Conservation (phyloP, 2,888 invertebrate species). For the Pyrrhia umbra region DNA sequence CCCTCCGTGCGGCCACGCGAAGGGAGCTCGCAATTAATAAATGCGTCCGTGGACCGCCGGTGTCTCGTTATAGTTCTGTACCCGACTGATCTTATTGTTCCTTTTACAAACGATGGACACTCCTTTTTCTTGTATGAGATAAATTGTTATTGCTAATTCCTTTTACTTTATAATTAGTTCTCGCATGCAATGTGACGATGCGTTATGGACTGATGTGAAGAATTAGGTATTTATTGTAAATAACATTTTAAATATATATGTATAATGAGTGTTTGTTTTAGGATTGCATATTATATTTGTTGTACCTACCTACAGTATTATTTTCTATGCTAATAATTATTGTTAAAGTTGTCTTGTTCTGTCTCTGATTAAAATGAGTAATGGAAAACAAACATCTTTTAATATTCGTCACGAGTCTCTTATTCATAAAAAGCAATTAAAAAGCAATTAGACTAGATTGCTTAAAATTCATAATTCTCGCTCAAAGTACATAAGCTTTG, state of each 20-base stretch:
- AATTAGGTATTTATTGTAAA: no score
- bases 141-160: slow-evolving; percentile 68
- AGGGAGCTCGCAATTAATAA: slow-evolving; percentile 89
- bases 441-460: slow-evolving; percentile 87
- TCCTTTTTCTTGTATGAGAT: slow-evolving; percentile 78
- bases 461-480: slow-evolving; percentile 86
- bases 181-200: no score
- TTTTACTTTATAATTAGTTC: slow-evolving; percentile 39
- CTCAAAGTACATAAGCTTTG: slow-evolving; percentile 80
- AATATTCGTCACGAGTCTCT: slow-evolving; percentile 65
- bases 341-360: slow-evolving; percentile 23
- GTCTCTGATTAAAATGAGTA: slow-evolving; percentile 55
- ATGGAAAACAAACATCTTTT: slow-evolving; percentile 59
- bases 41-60: slow-evolving; percentile 75
- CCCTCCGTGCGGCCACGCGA: slow-evolving; percentile 82
- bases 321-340: slow-evolving; percentile 5
- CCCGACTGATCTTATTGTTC: slow-evolving; percentile 54
- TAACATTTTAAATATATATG: no score
- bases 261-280: background rate
- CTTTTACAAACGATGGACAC: slow-evolving; percentile 68
- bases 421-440: slow-evolving; percentile 86
- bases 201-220: no score
- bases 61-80: slow-evolving; percentile 52
- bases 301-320: background rate
- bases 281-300: background rate